Percentiles rank a stretch among this genome's conserved stretches.
These are phyloP conservation scores for Osmoderma eremita DNA, from an alignment of 2,888 invertebrate species.

Conservation along the genomic window DNA sequence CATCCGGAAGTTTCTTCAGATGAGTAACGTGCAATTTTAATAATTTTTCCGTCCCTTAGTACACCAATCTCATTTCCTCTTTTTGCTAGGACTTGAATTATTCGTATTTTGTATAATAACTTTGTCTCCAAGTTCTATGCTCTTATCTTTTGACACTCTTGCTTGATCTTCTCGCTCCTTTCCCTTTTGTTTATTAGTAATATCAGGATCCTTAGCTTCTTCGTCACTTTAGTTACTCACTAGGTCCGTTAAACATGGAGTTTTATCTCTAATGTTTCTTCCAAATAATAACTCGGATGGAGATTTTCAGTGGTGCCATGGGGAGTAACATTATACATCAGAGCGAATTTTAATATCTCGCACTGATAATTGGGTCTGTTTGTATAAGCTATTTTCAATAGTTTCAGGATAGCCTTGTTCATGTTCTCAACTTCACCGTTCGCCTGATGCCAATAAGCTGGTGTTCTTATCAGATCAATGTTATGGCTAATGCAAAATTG, in stretches of 20 bases:
- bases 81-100: too few relatives aligned
- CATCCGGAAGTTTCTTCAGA: too few relatives aligned
- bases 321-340: constrained; percentile 51
- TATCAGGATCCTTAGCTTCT: constrained; percentile 46
- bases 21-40: too few relatives aligned
- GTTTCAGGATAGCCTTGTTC: constrained; percentile 51
- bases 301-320: constrained; percentile 52
- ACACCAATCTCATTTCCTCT: too few relatives aligned
- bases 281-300: constrained; percentile 50
- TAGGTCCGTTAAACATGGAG: too few relatives aligned
- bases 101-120: constrained; percentile 29
- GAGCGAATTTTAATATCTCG: constrained; percentile 45
- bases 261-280: background rate
- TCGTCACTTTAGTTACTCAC: constrained; percentile 30
- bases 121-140: constrained; percentile 34
- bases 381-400: constrained; percentile 44
- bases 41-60: too few relatives aligned
- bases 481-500: constrained; percentile 38
- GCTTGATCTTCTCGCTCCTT: constrained; percentile 47
- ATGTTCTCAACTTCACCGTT: constrained; percentile 54
- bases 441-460: constrained; percentile 46
- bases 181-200: constrained; percentile 49
- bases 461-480: constrained; percentile 42
- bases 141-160: constrained; percentile 43
- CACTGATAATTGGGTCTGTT: constrained; percentile 40